These are phyloP conservation scores for Serinus canaria DNA, from an alignment of 2,113 vertebrate genomes.

Conservation along the genomic window DNA sequence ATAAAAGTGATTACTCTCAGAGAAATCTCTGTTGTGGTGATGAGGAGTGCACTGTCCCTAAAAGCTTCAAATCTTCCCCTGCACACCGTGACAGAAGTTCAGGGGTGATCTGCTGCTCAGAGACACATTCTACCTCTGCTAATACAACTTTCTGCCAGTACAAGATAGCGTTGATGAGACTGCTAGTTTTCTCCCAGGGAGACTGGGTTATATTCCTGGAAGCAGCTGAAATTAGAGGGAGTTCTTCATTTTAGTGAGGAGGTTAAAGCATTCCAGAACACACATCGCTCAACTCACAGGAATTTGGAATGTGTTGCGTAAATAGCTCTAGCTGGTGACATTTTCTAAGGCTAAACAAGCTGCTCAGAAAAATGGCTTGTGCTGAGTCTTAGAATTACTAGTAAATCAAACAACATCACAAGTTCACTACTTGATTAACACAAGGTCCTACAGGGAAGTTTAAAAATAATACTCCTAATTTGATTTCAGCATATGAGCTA, in stretches of 20 bases:
- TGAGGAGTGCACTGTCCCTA: neutral
- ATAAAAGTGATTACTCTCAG: neutral
- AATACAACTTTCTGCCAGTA: neutral
- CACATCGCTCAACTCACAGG: neutral
- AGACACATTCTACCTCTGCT: neutral
- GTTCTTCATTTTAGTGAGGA: neutral
- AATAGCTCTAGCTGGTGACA: neutral
- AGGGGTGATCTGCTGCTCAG: neutral
- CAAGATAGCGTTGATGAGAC: neutral
- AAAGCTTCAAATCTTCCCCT: neutral
- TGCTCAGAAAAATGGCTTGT: neutral
- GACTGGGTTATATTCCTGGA: neutral
- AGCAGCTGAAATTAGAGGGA: neutral
- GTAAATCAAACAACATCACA: neutral
- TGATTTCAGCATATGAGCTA: neutral
- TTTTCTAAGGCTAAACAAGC: conserved; percentile 30
- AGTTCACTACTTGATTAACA: neutral
- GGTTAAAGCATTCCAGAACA: conserved; percentile 25
- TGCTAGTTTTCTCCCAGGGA: neutral
- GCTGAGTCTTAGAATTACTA: neutral
- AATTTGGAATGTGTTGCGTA: neutral
- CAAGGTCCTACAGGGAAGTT: neutral
- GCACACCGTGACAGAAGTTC: neutral
- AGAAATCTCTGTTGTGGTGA: neutral
- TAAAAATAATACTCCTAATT: neutral